Conservation (phyloP, 2,113 vertebrate species). For the Lota lota region DNA sequence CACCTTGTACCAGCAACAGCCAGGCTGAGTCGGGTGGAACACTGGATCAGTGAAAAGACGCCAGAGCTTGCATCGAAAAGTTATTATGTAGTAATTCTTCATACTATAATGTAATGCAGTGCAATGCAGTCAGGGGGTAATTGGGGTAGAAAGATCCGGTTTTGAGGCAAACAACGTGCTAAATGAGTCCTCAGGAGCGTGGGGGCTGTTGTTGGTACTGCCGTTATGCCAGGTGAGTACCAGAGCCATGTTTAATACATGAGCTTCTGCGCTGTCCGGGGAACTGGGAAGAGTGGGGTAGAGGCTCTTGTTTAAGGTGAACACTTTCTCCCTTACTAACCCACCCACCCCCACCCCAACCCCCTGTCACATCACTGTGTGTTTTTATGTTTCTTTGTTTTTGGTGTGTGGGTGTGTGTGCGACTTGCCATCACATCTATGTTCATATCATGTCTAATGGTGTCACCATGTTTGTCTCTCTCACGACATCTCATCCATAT, state of each 20-base stretch:
- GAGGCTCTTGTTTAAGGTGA: no score
- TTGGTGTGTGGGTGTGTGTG: not conserved
- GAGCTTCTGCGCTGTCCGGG: not conserved
- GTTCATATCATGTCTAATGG: conserved; percentile 17
- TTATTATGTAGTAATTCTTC: no score
- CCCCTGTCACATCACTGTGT: not conserved
- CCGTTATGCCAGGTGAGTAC: no score
- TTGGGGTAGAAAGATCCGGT: no score
- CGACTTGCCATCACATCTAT: not conserved
- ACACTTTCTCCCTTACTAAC: not conserved
- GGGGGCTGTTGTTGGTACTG: no score
- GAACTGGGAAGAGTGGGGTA: not conserved
- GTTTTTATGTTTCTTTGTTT: not conserved
- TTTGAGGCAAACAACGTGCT: no score
- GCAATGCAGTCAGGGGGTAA: no score
- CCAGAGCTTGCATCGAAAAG: no score
- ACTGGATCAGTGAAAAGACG: not conserved
- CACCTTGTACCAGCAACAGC: conserved; percentile 9
- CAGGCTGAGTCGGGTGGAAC: conserved; percentile 10
- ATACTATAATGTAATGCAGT: no score
- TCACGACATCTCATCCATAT: conserved; percentile 29
- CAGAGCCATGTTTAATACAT: not conserved
- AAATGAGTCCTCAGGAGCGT: no score
- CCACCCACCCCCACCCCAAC: no score
- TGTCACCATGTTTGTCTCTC: conserved; percentile 25